These are phyloP conservation scores for Homalodisca vitripennis DNA, from an alignment of 1,140 invertebrate genomes.

Conservation along the genomic window DNA sequence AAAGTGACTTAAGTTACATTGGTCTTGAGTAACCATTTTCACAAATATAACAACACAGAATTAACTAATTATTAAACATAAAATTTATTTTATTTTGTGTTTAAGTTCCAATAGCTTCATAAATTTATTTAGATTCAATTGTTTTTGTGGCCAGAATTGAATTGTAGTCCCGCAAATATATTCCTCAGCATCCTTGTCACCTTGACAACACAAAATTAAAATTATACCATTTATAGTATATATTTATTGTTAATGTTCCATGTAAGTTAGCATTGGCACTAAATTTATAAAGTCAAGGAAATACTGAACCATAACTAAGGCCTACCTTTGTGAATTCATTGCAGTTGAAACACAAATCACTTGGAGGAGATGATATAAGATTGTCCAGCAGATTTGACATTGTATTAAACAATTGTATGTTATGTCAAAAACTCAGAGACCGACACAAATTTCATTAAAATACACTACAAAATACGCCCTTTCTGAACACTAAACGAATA, in stretches of 20 bases:
- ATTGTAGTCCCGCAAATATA: not conserved
- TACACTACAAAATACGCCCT: not conserved
- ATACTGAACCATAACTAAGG: not conserved
- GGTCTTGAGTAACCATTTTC: no score
- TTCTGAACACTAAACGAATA: no score
- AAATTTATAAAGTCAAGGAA: not conserved
- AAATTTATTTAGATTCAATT: not conserved
- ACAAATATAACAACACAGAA: no score
- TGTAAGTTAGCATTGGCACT: not conserved
- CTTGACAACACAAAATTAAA: not conserved
- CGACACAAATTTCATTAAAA: not conserved
- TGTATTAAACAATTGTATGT: no score
- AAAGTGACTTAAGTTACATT: no score
- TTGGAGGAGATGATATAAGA: constrained; percentile 47
- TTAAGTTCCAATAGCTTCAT: no score
- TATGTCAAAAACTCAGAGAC: not conserved
- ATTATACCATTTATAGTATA: not conserved
- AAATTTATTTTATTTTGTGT: no score
- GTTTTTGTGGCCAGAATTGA: not conserved
- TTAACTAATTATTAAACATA: no score
- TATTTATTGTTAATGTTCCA: not conserved
- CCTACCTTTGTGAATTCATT: constrained; percentile 64
- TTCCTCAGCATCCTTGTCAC: not conserved
- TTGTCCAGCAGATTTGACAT: constrained; percentile 16
- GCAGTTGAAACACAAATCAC: constrained; percentile 67